phyloP scores from a whole-genome alignment of 2,113 vertebrate genomes.

The Notarius lentiginosus region DNA sequence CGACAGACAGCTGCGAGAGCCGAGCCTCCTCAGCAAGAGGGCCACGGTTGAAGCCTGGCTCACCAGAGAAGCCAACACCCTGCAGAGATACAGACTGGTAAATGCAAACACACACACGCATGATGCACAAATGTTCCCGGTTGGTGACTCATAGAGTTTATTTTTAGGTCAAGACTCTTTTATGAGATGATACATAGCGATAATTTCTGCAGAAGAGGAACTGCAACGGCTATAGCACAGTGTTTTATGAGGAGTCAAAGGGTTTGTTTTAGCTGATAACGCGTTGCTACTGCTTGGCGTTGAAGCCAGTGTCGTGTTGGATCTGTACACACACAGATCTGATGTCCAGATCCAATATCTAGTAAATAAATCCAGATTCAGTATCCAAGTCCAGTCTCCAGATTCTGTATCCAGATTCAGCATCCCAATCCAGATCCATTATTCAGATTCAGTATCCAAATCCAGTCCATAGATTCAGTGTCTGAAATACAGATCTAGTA shows the following conservation, averaged over 20 bases:
- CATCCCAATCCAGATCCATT: background rate
- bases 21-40: conserved; percentile 78
- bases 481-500: background rate
- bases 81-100: conserved; percentile 97
- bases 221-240: background rate
- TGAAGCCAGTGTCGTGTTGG: background rate
- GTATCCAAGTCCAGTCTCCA: background rate
- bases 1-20: conserved; percentile 86
- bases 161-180: background rate
- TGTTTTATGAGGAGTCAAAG: conserved; percentile 10
- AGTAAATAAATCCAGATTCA: background rate
- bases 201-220: background rate
- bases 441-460: background rate
- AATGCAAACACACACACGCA: background rate
- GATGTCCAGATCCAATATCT: background rate
- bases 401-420: background rate
- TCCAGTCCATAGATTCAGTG: background rate
- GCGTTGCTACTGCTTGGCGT: conserved; percentile 4
- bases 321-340: background rate
- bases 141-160: background rate
- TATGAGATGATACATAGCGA: background rate
- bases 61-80: conserved; percentile 85
- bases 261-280: conserved; percentile 19
- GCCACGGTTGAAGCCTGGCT: conserved; percentile 80
- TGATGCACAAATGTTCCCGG: too few species aligned